These are phyloP conservation scores for Chaunax sp. DNA, from an alignment of 2,797 vertebrate species.

Conservation along the genomic window DNA sequence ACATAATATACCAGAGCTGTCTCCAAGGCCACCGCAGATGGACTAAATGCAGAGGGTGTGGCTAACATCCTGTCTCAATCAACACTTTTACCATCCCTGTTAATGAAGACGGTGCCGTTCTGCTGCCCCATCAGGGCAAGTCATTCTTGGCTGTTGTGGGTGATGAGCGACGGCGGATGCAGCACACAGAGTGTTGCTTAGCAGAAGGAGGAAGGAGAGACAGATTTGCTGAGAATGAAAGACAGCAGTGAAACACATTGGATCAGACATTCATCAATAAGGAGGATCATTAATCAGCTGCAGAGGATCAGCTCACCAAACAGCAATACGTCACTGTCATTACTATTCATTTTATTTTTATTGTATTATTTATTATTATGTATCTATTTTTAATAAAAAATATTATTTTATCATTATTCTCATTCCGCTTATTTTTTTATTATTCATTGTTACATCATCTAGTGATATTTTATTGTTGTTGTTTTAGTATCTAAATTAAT, in stretches of 20 bases:
- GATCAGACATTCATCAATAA: constrained; percentile 26
- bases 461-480: no score
- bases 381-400: no score
- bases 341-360: no score
- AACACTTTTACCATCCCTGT: constrained; percentile 61
- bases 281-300: constrained; percentile 20
- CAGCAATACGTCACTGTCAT: no score
- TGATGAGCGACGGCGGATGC: constrained; percentile 28
- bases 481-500: no score
- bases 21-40: constrained; percentile 49
- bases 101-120: constrained; percentile 58
- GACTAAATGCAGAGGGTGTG: constrained; percentile 56
- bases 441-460: no score
- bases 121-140: constrained; percentile 64
- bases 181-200: constrained; percentile 41
- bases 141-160: constrained; percentile 42
- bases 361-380: no score
- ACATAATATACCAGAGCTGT: neutral
- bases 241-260: constrained; percentile 11
- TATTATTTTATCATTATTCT: no score
- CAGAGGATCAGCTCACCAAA: no score
- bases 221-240: constrained; percentile 36
- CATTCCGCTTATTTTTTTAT: no score
- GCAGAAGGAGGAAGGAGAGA: constrained; percentile 39
- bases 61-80: constrained; percentile 63